Base-by-base conservation (phyloP, 2,888 invertebrate species). In the Sicus ferrugineus region DNA sequence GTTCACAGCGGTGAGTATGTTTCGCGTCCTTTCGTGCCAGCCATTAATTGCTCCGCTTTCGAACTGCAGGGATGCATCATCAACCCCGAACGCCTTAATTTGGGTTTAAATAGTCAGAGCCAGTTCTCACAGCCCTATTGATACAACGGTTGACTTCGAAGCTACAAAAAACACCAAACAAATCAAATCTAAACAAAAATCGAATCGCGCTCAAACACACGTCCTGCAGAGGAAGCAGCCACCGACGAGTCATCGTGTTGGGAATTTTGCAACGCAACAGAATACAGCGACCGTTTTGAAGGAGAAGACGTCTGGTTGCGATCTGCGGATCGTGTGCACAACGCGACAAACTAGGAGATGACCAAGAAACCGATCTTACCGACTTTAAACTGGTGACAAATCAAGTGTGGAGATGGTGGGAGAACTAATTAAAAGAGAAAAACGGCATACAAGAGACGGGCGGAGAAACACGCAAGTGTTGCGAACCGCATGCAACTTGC, bases 91-190 rank as follows among this genome's bases (percentile, higher is more conserved):
- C 82, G 82, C 67, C 73, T 78, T 62, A 76, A 75, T 69, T 76
- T 79, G 73, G 80, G 80, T 72, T 75, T 80, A 69, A 78, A 76
- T 73, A 83, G 80, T 73, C 81, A 83, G 74, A 84, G 83, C 78
- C 85, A 84, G 77, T 85, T 85, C 74, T 84, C 85, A 73, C 85
- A 85, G 77, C 85, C 85, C 72, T 85, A 85, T 81, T 84, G 85
- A 85, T 81, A 78, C 72, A 80, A 75, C 68, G 74, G 73, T 73
- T 76, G 76, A 75, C 70, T 71, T 69, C 71, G 67, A 70, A 58
- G 62, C 56, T 68, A 61, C 56, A 71, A 72, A 70, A 69, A 70
- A 67, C 66, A 72, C 67, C 65, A 70, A 68, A 69, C 68, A 77
- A 73, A 74, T 73, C 74, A 72, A 73, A 67, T 70, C 67, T 72